Evolutionary conservation across 2,888 invertebrate species (phyloP).

Genomic region (Arge pagana): DNA sequence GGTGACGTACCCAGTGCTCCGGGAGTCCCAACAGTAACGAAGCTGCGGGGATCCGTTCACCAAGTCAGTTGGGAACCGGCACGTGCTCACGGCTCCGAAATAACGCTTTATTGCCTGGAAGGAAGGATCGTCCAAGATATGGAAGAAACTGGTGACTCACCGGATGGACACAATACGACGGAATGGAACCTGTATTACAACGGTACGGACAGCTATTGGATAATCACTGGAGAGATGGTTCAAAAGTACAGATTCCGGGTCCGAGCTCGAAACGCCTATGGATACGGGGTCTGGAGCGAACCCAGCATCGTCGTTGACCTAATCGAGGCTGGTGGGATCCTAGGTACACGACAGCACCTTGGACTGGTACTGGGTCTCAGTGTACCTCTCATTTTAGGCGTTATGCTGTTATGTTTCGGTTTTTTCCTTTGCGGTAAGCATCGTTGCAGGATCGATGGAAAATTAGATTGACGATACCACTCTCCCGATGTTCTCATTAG

Average conservation of each 20-base stretch:
- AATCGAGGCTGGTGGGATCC: constrained; percentile 57
- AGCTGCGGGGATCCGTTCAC: constrained; percentile 73
- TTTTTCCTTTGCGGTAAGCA: constrained; percentile 63
- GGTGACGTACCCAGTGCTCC: constrained; percentile 82
- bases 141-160: constrained; percentile 31
- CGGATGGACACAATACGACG: constrained; percentile 33
- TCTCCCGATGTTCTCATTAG: constrained; percentile 59
- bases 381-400: constrained; percentile 61
- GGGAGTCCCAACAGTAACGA: constrained; percentile 74
- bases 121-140: constrained; percentile 59
- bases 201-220: constrained; percentile 82
- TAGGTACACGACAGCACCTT: constrained; percentile 61
- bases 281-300: constrained; percentile 80
- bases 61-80: constrained; percentile 84
- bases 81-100: constrained; percentile 75
- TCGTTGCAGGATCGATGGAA: background rate
- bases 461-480: too few relatives aligned
- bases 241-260: constrained; percentile 75
- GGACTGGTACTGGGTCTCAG: constrained; percentile 68
- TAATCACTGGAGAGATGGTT: constrained; percentile 65
- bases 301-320: constrained; percentile 67
- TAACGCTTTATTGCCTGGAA: constrained; percentile 77
- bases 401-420: constrained; percentile 52
- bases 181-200: constrained; percentile 73
- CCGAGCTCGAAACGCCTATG: constrained; percentile 77